Evolutionary conservation across 2,888 invertebrate genomes (phyloP).

Genomic region (Brachylomia viminalis): DNA sequence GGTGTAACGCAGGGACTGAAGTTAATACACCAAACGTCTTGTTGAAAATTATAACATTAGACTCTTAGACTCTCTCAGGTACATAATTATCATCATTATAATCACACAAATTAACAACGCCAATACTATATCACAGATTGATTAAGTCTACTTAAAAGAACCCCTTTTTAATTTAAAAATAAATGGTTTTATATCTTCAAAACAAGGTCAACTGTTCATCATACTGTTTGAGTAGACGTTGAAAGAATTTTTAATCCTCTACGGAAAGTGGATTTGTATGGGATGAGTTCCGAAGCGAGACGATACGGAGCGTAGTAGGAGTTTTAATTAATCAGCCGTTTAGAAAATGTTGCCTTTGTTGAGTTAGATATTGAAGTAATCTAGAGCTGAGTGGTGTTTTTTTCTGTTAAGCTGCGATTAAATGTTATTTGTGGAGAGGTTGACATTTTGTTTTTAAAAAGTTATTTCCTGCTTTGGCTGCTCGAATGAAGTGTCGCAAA

Average conservation of each 20-base stretch:
- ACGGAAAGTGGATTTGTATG: constrained; percentile 56
- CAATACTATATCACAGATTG: constrained; percentile 12
- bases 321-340: constrained; percentile 54
- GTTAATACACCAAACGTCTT: neutral
- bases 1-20: neutral
- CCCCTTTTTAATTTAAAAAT: constrained; percentile 53
- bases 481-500: neutral
- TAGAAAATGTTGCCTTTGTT: constrained; percentile 58
- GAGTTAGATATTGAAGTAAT: constrained; percentile 44
- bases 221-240: constrained; percentile 59
- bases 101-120: neutral
- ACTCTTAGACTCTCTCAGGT: too few relatives aligned
- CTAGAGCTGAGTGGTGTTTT: constrained; percentile 21
- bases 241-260: constrained; percentile 65
- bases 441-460: constrained; percentile 2
- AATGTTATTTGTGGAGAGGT: neutral
- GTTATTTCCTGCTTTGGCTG: too few relatives aligned
- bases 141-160: constrained; percentile 15
- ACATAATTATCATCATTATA: neutral
- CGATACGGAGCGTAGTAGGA: constrained; percentile 8
- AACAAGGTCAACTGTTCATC: constrained; percentile 64
- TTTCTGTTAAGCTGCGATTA: constrained; percentile 11
- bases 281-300: constrained; percentile 49
- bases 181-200: constrained; percentile 49
- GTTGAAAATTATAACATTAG: neutral